Conservation (phyloP, 2,888 invertebrate genomes). For the Esperia sulphurella region DNA sequence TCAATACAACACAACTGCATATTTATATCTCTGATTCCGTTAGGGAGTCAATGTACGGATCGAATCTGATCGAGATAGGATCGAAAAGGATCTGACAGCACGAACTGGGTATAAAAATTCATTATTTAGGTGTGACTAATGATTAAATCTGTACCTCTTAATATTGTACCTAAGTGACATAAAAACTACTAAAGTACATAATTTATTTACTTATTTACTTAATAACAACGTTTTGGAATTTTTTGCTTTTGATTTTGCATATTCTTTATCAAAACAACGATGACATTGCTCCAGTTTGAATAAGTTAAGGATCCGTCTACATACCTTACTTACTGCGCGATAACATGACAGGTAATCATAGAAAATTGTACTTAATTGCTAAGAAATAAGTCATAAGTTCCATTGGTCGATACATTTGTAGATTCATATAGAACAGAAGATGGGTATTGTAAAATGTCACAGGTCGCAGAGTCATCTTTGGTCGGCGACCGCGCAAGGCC, state of each 20-base stretch:
- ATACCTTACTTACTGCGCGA: constrained; percentile 16
- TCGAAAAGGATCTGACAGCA: neutral
- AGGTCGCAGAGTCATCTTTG: constrained; percentile 57
- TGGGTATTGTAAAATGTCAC: constrained; percentile 48
- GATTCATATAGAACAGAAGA: constrained; percentile 26
- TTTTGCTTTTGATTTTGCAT: neutral
- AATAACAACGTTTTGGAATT: neutral
- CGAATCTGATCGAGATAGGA: neutral
- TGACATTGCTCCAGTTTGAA: constrained; percentile 30
- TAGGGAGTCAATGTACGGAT: constrained; percentile 25
- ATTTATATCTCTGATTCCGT: constrained; percentile 19
- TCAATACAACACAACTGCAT: constrained; percentile 18
- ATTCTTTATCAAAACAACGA: constrained; percentile 8
- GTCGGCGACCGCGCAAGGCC: constrained; percentile 76
- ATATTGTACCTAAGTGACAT: no score
- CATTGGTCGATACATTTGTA: constrained; percentile 8
- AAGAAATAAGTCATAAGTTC: constrained; percentile 21
- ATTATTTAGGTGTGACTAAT: neutral
- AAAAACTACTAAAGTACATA: neutral
- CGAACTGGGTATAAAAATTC: neutral
- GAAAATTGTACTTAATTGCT: constrained; percentile 24
- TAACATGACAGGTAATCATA: constrained; percentile 14
- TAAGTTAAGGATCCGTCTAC: constrained; percentile 27
- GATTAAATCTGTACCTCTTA: neutral
- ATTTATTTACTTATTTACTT: neutral